These are phyloP conservation scores for Synaphobranchus kaupii DNA, from an alignment of 2,797 vertebrate genomes.

Conservation along the genomic window DNA sequence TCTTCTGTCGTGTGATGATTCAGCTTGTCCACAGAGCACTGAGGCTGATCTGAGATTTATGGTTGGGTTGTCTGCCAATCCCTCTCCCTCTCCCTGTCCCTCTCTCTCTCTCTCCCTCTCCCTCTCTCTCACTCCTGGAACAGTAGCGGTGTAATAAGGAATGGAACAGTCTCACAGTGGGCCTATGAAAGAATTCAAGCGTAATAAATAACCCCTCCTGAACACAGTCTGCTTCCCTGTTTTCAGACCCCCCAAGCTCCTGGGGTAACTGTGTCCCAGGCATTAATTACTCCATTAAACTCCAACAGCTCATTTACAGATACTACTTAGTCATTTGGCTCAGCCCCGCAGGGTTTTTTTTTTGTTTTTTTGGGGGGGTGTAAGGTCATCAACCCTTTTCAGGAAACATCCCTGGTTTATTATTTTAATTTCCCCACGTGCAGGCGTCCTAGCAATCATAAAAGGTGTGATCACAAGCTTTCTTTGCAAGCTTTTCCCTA, in stretches of 20 bases:
- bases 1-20: not conserved
- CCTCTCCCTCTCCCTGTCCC: not conserved
- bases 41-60: not conserved
- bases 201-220: conserved; percentile 61
- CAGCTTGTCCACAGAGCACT: not conserved
- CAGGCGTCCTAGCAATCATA: not conserved
- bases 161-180: not conserved
- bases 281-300: conserved; percentile 68
- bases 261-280: conserved; percentile 53
- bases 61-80: not conserved
- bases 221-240: conserved; percentile 50
- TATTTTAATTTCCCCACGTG: not conserved
- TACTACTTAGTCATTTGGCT: conserved; percentile 37
- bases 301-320: conserved; percentile 68
- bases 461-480: not conserved
- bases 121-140: not conserved
- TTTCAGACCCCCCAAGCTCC: conserved; percentile 23
- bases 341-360: conserved; percentile 26
- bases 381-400: conserved; percentile 39
- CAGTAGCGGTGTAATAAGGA: not conserved
- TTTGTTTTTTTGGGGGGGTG: not conserved
- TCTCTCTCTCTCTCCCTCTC: not conserved
- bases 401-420: conserved; percentile 46
- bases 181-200: conserved; percentile 44
- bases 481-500: not conserved